Base-by-base conservation (phyloP, 2,113 vertebrate genomes). In the Pelvicachromis taeniatus region DNA sequence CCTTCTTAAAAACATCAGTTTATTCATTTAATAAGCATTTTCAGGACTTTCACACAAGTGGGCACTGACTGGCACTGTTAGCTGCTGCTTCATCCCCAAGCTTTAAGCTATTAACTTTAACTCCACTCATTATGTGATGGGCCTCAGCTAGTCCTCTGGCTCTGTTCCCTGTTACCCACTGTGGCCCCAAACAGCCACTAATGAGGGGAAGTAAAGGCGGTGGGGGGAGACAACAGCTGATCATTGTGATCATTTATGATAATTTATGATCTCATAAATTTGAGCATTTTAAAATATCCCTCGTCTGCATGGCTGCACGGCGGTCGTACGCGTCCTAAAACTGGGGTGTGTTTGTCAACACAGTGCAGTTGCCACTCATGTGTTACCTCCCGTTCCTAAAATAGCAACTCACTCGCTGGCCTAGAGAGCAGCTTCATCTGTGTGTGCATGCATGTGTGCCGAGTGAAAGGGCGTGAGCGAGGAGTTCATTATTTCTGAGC, bases 281-380 rank as follows among this genome's bases (percentile, higher is more conserved):
- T 6, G 61, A 40, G 81, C 29, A 11, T 40, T 9, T 50, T 63
- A 26, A 52, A 53, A 31, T 58, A n/a, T 50, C 19, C 12, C 42
- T 63, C 2, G 26, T 26, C 45, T 33, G 68, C 12, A 0, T 3
- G 12, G 26, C 14, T 4, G 31, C 3, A 7, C 1, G 33, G 2
- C 1, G 16, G 12, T 8, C 29, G 5, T 19, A 12, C 21, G 58
- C 19, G 29, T 73, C 65, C 48, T 45, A 61, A 77, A n/a, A 78
- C 56, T 8, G 56, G 61, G 33, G 56, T 58, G 68, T 93, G 93
- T 94, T 94, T 92, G 93, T 94, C 94, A 95, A 94, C 91, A 93
- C 3, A 38, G 48, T 26, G 48, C 84, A 82, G 85, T 91, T 91
- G 92, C 33, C 78, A 50, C 80, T 78, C 85, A 63, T 89, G 82